Base-by-base conservation (phyloP, 2,797 vertebrate genomes). In the Nyctibius grandis region DNA sequence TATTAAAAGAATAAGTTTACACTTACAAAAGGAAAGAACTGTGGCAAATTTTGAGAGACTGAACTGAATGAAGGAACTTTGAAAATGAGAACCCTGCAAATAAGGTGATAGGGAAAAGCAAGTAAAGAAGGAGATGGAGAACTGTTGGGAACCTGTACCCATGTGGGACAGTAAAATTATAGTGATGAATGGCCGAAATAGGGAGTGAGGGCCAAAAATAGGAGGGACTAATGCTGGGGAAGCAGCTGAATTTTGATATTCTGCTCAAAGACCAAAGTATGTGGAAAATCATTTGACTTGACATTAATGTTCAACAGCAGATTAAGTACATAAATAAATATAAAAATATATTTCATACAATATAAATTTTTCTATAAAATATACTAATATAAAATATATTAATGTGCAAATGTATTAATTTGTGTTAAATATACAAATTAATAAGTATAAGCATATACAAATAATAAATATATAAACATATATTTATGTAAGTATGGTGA, bases 361-460 rank as follows among this genome's bases (percentile, higher is more conserved):
- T 26, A 25, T 31, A 33, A 19, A 33, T 22, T 12, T 53, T 5
- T 42, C 42, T 61, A 19, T 56, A 40, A 29, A 53, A 28, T 20
- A 36, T 31, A 23, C 3, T 22, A 33, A 26, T 48, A 50, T 1
- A 59, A 59, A 54, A 53, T 12, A 54, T 22, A 73, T 14, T 47
- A 15, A 36, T 6, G 2, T 17, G 1, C 0, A 61, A 75, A 61
- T 15, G 11, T 21, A 29, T 17, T 22, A 36, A 33, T n/a, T 65
- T 42, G 3, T 7, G 21, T 47, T 57, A 20, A 82, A 38, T 21
- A 45, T 15, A 26, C 12, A 34, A 28, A 47, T 25, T 38, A 3
- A 11, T n/a, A 38, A 21, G 4, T 20, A 47, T 22, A 89, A 67
- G 34, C 5, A 36, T 48, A 57, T 17, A 12, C 3, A 47, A 60